A percentile compares a stretch with the other conserved stretches of the same genome.
These are phyloP conservation scores for Salvelinus namaycush DNA, from an alignment of 2,113 vertebrate species.

Conservation along the genomic window DNA sequence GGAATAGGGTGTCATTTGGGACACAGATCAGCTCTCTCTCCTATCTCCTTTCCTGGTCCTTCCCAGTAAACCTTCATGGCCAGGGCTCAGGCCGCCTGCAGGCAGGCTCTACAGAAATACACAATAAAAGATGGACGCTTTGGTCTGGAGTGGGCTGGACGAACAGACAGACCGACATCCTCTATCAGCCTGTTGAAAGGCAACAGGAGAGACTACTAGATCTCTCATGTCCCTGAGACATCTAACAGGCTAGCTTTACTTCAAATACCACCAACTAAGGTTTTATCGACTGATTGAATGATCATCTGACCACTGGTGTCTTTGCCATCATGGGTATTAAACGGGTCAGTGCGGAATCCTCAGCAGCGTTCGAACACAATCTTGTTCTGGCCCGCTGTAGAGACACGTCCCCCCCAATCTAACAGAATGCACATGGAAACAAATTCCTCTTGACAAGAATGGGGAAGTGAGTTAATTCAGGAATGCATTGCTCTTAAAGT, in stretches of 20 bases:
- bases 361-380: neutral
- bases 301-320: slow-evolving; percentile 22
- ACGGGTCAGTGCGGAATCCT: neutral
- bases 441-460: slow-evolving; percentile 32
- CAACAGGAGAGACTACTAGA: neutral
- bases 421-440: slow-evolving; percentile 8
- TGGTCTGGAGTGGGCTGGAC: slow-evolving; percentile 27
- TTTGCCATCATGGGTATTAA: neutral
- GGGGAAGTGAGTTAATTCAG: slow-evolving; percentile 3
- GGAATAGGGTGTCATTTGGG: too few relatives aligned
- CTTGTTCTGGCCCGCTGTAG: slow-evolving; percentile 12
- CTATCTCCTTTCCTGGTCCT: neutral
- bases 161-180: slow-evolving; percentile 26
- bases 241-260: neutral
- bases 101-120: slow-evolving; percentile 30
- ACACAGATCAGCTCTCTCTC: too few relatives aligned
- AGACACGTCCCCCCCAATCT: neutral
- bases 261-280: slow-evolving; percentile 5
- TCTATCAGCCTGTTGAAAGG: slow-evolving; percentile 6
- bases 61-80: slow-evolving; percentile 43
- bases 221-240: neutral
- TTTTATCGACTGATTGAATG: neutral
- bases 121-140: slow-evolving; percentile 39
- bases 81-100: slow-evolving; percentile 40
- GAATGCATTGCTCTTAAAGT: slow-evolving; percentile 1